Base-by-base conservation (phyloP, 2,113 vertebrate species). In the Labeo rohita region DNA sequence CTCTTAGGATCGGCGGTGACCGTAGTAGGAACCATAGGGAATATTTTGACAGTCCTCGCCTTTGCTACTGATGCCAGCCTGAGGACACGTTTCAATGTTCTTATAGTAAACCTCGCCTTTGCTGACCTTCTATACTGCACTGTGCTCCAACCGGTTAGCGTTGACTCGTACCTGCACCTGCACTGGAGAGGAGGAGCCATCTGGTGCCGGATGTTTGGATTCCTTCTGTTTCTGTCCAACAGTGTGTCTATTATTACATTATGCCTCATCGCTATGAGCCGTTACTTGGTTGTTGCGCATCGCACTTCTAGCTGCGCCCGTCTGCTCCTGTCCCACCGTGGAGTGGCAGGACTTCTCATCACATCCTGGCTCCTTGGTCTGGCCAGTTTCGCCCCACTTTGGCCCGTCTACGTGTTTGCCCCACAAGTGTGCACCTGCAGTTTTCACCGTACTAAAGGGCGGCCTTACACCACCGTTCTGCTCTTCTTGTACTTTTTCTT, bases 341-440 rank as follows among this genome's bases (percentile, higher is more conserved):
- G 96, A 2, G 86, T 96, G 0, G 83, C 75, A 6, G 52, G 95
- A 36, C 94, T 95, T 0, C 49, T 96, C 6, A 72, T 90, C 68
- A 89, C 90, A 77, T 91, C 94, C 2, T 98, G 97, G 97, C 90
- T 87, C 0, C 50, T 96, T 0, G 95, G 93, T 0, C 61, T 95
- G 63, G 92, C 86, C 81, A 97, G 96, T 92, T 97, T 97, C 18
- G 91, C 80, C 15, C 97, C 97, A 0, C 93, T 97, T 11, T 97
- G 96, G 97, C 15, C 86, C 0, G 89, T 96, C 28, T 98, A 93
- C 0, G 90, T 94, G n/a, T 94, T 97, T 36, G 95, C 96, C 34
- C 94, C 95, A 0, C 91, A 96, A 28, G 97, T 98, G 45, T 98
- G 97, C 89, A 97, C 97, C 18, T 98, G 97, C 91, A 97, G 97